Percentiles rank a stretch among this genome's conserved stretches.
These are phyloP conservation scores for Drosophila auraria DNA, from an alignment of 1,140 invertebrate species.

Conservation along the genomic window DNA sequence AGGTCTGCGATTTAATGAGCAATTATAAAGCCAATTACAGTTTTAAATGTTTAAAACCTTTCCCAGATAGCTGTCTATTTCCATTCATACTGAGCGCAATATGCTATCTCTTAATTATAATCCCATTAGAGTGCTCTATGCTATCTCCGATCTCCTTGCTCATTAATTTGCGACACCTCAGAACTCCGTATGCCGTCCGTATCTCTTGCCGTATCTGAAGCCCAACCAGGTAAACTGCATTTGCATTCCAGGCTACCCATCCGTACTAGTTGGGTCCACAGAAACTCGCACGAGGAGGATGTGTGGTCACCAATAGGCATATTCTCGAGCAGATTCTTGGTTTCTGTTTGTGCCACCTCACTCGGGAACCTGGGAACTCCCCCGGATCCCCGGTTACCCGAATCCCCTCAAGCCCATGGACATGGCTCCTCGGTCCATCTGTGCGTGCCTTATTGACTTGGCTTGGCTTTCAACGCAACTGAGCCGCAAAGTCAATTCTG, in stretches of 20 bases:
- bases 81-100: neutral
- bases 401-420: constrained; percentile 11
- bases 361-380: neutral
- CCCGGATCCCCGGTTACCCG: neutral
- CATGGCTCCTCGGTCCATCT: constrained; percentile 30
- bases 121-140: constrained; percentile 8
- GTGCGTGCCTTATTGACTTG: constrained; percentile 80
- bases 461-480: constrained; percentile 60
- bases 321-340: constrained; percentile 35
- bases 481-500: constrained; percentile 77
- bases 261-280: constrained; percentile 6
- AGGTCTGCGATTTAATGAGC: too few relatives aligned
- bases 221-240: constrained; percentile 35
- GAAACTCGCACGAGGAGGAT: constrained; percentile 1
- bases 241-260: constrained; percentile 26
- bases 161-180: constrained; percentile 43
- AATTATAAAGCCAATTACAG: too few relatives aligned
- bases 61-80: too few relatives aligned
- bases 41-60: too few relatives aligned
- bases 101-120: constrained; percentile 12
- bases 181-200: constrained; percentile 17
- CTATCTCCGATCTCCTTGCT: constrained; percentile 25
- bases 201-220: constrained; percentile 9
- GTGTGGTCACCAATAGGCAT: constrained; percentile 37
- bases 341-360: constrained; percentile 25